phyloP scores from a whole-genome alignment of 2,888 invertebrate species.

The Diarsia mendica region DNA sequence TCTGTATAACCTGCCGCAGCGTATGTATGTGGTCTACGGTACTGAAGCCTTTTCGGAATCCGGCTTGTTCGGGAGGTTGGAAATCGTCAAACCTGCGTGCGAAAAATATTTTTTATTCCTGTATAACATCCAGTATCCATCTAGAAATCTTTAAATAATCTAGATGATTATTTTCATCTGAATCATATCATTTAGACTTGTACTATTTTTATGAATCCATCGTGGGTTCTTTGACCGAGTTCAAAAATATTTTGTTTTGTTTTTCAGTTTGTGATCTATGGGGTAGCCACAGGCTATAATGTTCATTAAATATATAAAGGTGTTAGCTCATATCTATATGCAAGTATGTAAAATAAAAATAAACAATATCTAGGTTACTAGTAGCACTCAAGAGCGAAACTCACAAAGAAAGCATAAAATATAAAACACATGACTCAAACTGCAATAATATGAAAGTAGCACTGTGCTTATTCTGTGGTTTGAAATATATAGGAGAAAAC shows the following conservation, averaged over 20 bases:
- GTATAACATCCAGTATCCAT: not conserved
- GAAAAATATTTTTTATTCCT: not conserved
- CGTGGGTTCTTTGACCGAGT: not conserved
- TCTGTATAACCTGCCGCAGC: too few relatives aligned
- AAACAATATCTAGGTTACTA: not conserved
- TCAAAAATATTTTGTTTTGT: slow-evolving; percentile 9
- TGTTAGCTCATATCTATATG: not conserved
- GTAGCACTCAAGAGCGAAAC: not conserved
- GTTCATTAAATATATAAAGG: not conserved
- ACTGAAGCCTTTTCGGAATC: too few relatives aligned
- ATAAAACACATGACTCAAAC: slow-evolving; percentile 3
- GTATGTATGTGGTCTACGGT: too few relatives aligned
- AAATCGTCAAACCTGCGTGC: too few relatives aligned
- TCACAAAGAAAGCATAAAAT: not conserved
- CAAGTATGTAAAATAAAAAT: not conserved
- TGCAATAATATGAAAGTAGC: slow-evolving; percentile 3
- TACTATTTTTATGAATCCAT: not conserved
- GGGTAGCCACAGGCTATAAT: slow-evolving; percentile 1
- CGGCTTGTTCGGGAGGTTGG: too few relatives aligned
- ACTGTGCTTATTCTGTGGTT: not conserved
- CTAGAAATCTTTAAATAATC: not conserved
- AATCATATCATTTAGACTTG: too few relatives aligned
- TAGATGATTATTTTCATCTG: too few relatives aligned
- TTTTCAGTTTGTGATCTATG: not conserved
- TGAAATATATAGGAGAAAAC: not conserved